A percentile compares a stretch with the other conserved stretches of the same genome.
phyloP scores from a whole-genome alignment of 2,113 vertebrate genomes.

The Anseranas semipalmata region DNA sequence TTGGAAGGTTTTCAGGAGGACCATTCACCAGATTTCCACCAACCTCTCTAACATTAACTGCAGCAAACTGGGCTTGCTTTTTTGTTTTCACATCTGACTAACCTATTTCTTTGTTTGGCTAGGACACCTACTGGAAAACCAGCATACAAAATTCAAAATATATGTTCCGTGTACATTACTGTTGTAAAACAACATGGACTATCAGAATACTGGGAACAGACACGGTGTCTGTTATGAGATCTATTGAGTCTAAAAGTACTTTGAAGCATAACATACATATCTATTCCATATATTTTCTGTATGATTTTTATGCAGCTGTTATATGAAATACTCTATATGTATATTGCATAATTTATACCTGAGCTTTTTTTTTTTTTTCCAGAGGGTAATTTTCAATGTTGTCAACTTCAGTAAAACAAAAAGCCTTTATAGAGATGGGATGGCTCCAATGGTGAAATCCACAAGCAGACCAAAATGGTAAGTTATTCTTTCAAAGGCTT shows the following conservation, averaged over 20 bases:
- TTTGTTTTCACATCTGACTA: background rate
- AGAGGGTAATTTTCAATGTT: slow-evolving; percentile 98
- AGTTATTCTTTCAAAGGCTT: slow-evolving; percentile 25
- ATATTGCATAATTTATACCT: background rate
- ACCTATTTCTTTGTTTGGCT: background rate
- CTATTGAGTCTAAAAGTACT: background rate
- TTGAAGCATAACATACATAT: background rate
- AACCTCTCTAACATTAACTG: background rate
- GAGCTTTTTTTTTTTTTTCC: slow-evolving; percentile 27
- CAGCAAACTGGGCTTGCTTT: background rate
- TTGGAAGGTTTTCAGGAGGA: background rate
- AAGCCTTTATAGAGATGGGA: slow-evolving; percentile 97
- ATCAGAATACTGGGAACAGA: background rate
- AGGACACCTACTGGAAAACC: background rate
- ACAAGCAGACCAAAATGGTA: slow-evolving; percentile 96
- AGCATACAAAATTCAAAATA: background rate
- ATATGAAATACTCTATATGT: background rate
- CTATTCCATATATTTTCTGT: background rate
- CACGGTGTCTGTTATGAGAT: background rate
- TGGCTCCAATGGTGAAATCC: slow-evolving; percentile 97
- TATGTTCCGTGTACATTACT: background rate
- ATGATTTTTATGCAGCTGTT: background rate
- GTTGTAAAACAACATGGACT: background rate
- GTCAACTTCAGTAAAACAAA: slow-evolving; percentile 99
- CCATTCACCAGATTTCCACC: background rate